Evolutionary conservation across 2,113 vertebrate genomes (phyloP).

Genomic region (Gasterosteus nipponicus): DNA sequence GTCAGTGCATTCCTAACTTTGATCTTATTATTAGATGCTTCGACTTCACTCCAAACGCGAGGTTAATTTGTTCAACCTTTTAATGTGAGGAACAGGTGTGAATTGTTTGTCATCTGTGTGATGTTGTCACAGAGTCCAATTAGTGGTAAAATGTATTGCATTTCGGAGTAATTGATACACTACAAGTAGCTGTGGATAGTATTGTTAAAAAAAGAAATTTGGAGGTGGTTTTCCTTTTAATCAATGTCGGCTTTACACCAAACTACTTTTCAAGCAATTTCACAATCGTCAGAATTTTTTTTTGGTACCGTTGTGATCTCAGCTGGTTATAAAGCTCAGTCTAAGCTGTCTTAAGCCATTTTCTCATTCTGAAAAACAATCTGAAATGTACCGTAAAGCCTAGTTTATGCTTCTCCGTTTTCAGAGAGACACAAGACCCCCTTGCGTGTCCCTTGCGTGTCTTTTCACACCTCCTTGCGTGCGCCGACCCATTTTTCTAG

Average conservation of each 20-base stretch:
- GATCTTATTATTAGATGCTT: background rate
- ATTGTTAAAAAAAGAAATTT: background rate
- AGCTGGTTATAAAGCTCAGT: background rate
- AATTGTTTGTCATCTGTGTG: background rate
- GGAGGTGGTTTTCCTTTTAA: conserved; percentile 33
- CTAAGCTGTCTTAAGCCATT: background rate
- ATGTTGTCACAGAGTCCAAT: conserved; percentile 25
- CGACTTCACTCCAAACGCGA: background rate
- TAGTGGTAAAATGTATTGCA: conserved; percentile 37
- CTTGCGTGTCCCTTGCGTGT: too few relatives aligned
- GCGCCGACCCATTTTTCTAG: too few relatives aligned
- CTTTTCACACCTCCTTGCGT: too few relatives aligned
- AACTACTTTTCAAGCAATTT: background rate
- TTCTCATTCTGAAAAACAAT: too few relatives aligned
- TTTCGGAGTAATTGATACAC: conserved; percentile 27
- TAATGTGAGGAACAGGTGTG: background rate
- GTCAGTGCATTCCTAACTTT: background rate
- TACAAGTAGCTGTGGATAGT: conserved; percentile 13
- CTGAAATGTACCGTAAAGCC: too few relatives aligned
- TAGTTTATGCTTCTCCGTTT: too few relatives aligned
- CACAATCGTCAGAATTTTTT: background rate
- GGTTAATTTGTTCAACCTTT: conserved; percentile 27
- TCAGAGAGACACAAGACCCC: too few relatives aligned
- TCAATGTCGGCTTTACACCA: background rate
- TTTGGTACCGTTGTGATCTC: background rate